phyloP scores from a whole-genome alignment of 30 jellyfish, hydroid and myxozoan species.

The Pseudorhiza aurosa region DNA sequence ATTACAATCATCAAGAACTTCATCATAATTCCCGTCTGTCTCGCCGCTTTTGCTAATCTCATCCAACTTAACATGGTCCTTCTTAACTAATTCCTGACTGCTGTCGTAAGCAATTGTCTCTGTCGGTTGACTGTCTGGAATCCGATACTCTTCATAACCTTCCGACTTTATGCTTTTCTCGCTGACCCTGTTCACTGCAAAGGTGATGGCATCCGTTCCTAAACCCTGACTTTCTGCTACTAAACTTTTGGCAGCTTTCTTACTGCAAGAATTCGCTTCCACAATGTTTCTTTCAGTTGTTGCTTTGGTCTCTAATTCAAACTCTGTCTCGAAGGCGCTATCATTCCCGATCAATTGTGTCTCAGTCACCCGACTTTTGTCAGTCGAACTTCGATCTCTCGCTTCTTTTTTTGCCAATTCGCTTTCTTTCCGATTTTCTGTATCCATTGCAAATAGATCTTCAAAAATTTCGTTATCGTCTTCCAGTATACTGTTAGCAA shows the following conservation, averaged over 20 bases:
- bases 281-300: too few relatives aligned
- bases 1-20: not conserved
- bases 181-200: not conserved
- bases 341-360: too few relatives aligned
- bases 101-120: not conserved
- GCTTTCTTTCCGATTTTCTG: not conserved
- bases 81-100: not conserved
- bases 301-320: too few relatives aligned
- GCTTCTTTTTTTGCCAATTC: not conserved
- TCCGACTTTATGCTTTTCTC: not conserved
- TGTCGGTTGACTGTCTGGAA: conserved; percentile 8
- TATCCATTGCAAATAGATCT: conserved; percentile 30
- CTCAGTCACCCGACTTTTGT: conserved; percentile 25
- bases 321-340: too few relatives aligned
- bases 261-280: too few relatives aligned
- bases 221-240: conserved; percentile 14
- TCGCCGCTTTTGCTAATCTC: not conserved
- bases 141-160: not conserved
- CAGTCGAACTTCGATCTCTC: not conserved
- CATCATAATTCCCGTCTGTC: not conserved
- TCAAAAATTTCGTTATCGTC: conserved; percentile 19
- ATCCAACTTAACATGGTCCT: not conserved
- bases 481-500: conserved; percentile 30
- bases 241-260: conserved; percentile 16
- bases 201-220: not conserved